Evolutionary conservation across 2,888 invertebrate species (phyloP).

Genomic region (Zaprionus lineosus): DNA sequence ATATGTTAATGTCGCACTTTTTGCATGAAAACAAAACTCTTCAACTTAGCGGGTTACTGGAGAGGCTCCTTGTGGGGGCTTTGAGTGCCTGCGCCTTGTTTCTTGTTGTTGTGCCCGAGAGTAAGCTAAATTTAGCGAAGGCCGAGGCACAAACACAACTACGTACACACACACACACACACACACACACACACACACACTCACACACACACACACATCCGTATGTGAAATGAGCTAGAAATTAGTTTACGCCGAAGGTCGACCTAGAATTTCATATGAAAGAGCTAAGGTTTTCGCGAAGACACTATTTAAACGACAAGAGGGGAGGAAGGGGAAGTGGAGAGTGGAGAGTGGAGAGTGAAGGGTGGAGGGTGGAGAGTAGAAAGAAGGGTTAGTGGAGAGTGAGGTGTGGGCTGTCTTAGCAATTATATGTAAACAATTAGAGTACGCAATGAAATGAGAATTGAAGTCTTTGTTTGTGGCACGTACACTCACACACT

Average conservation of each 20-base stretch:
- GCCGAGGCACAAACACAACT: conserved; percentile 24
- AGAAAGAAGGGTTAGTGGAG: no score
- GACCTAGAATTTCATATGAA: conserved; percentile 14
- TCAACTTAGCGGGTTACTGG: conserved; percentile 34
- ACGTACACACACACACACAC: not conserved
- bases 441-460: conserved; percentile 56
- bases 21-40: conserved; percentile 56
- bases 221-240: conserved; percentile 68
- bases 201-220: not conserved
- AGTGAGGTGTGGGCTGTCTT: not conserved
- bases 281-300: conserved; percentile 19
- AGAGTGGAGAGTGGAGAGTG: no score
- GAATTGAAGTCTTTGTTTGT: conserved; percentile 50
- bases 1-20: conserved; percentile 49
- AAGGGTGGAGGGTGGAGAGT: no score
- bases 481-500: conserved; percentile 34
- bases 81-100: conserved; percentile 48
- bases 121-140: conserved; percentile 69
- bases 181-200: not conserved
- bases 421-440: conserved; percentile 59
- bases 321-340: no score
- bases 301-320: conserved; percentile 4
- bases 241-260: conserved; percentile 73
- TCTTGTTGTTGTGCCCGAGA: conserved; percentile 37
- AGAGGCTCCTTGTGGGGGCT: conserved; percentile 29